Evolutionary conservation across 1,140 invertebrate species (phyloP).

Genomic region (Macrostomum lignano): DNA sequence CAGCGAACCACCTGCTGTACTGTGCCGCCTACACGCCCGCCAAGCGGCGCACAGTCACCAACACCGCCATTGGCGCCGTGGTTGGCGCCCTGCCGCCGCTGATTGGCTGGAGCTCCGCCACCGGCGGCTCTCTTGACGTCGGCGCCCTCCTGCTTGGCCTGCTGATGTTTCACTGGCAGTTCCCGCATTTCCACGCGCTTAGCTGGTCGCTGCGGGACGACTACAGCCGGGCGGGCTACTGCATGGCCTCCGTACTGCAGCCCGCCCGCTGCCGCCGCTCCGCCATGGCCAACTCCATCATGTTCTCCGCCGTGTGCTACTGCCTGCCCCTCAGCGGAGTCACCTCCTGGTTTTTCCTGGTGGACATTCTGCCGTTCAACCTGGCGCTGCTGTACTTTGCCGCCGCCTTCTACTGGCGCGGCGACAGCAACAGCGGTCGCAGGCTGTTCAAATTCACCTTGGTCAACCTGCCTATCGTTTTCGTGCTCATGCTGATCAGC

Average conservation of each 20-base stretch:
- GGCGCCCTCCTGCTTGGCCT: conserved; percentile 56
- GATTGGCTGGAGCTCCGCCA: conserved; percentile 83
- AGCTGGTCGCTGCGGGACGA: conserved; percentile 85
- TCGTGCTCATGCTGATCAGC: conserved; percentile 28
- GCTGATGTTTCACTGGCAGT: conserved; percentile 87
- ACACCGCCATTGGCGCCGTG: conserved; percentile 87
- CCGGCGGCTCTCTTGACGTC: conserved; percentile 46
- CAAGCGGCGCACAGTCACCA: conserved; percentile 68
- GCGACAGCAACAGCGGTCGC: conserved; percentile 53
- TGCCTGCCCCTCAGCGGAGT: conserved; percentile 48
- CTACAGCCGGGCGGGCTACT: conserved; percentile 77
- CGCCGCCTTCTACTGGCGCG: conserved; percentile 61
- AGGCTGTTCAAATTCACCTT: conserved; percentile 70
- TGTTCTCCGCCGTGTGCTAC: conserved; percentile 42
- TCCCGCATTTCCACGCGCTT: conserved; percentile 91
- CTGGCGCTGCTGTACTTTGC: conserved; percentile 57
- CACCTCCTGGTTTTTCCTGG: conserved; percentile 63
- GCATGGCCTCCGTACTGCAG: conserved; percentile 86
- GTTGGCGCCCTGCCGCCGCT: conserved; percentile 88
- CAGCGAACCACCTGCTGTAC: conserved; percentile 65
- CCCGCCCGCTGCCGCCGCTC: conserved; percentile 58
- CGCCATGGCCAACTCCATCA: conserved; percentile 50
- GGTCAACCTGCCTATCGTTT: conserved; percentile 57
- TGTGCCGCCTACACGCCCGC: conserved; percentile 80
- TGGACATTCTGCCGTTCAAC: conserved; percentile 64